Evolutionary conservation across 2,113 vertebrate genomes (phyloP).

Genomic region (Cathartes aura): DNA sequence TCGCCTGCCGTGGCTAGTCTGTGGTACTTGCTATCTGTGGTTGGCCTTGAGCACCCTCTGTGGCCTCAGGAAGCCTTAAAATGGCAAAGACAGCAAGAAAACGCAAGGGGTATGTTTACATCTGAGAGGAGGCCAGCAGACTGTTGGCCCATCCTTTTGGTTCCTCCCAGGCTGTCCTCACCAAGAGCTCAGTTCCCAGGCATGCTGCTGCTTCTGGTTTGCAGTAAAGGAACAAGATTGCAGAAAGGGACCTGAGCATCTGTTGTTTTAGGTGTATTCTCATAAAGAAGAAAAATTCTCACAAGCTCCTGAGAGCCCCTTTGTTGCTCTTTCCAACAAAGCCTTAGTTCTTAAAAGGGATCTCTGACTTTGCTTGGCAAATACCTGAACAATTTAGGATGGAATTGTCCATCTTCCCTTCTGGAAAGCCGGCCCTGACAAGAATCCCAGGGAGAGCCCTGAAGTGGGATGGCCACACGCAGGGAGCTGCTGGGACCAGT

Average conservation of each 20-base stretch:
- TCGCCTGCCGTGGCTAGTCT: not conserved
- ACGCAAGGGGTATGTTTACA: not conserved
- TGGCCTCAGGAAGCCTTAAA: not conserved
- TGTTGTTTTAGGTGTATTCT: not conserved
- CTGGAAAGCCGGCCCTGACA: not conserved
- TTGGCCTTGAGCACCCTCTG: not conserved
- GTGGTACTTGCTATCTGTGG: fast-evolving
- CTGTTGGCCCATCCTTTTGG: not conserved
- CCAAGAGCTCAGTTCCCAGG: not conserved
- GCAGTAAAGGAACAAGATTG: not conserved
- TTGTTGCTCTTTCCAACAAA: not conserved
- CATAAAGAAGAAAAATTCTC: not conserved
- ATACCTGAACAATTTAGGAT: not conserved
- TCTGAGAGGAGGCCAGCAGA: not conserved
- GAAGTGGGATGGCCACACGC: not conserved
- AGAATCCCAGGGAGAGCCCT: not conserved
- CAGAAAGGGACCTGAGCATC: not conserved
- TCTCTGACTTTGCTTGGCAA: not conserved
- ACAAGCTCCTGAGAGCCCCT: not conserved
- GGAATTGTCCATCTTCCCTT: not conserved
- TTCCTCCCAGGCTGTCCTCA: not conserved
- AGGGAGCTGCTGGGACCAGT: not conserved
- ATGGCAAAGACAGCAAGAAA: not conserved
- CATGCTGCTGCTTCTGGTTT: not conserved
- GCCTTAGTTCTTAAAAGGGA: not conserved